Evolutionary conservation across 2,797 vertebrate genomes (phyloP), one percentile per base, ranked within the genome.

Genomic region (Leptoclinus maculatus): DNA sequence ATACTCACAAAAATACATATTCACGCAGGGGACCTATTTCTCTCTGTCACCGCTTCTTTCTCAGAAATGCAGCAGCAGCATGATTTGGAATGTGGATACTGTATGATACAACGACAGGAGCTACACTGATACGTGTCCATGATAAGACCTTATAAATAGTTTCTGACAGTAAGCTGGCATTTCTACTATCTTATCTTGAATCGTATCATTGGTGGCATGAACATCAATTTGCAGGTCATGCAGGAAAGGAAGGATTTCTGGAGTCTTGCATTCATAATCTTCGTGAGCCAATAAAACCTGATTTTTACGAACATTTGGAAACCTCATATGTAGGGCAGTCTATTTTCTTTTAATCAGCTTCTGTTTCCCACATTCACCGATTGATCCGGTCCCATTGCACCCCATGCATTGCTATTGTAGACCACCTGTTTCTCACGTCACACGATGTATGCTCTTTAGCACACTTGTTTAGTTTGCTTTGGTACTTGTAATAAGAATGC

Each of bases 1-100:
- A 57, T 49, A 66, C 7, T 53, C 66, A 34, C 25, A 69, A 19
- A 76, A 72, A 72, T 62, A 53, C 47, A 64, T 67, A 57, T 59
- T 70, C 60, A 77, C 54, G 59, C 60, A 34, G 69, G 67, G 67
- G 47, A 63, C 39, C 39, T 4, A 11, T 3, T 0, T 21, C 67
- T 72, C 32, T 67, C 13, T 39, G 2, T 62, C 25, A 38, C 32
- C 8, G 0, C 3, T 8, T 16, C 25, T 47, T 7, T 21, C 49
- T n/a, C 43, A 23, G 45, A 66, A 34, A 62, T n/a, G 41, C 41
- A 34, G 21, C 23, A 54, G n/a, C 23, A 27, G 11, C 34, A 25
- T 34, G 29, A 47, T 62, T 45, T 38, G 14, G 36, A 10, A 59
- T 53, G 21, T 9, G 32, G 47, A 68, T 38, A 29, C 29, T 5